Conservation (phyloP, 2,113 vertebrate genomes). For the Poecile atricapillus region DNA sequence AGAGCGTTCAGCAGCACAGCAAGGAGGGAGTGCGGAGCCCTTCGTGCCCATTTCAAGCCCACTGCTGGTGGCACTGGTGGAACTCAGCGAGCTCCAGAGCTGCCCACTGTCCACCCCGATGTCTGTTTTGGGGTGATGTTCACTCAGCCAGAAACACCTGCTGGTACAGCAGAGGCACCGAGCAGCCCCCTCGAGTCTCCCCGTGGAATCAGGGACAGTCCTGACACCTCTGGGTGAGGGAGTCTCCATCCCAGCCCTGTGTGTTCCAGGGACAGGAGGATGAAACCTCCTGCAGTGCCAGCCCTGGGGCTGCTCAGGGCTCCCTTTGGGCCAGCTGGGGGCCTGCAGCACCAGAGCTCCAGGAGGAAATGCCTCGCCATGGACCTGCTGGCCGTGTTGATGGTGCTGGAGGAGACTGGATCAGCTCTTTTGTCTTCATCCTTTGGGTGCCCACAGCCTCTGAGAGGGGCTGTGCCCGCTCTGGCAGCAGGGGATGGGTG, state of each 20-base stretch:
- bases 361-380: background rate
- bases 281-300: background rate
- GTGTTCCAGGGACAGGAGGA: background rate
- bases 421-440: background rate
- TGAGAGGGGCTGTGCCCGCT: background rate
- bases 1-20: background rate
- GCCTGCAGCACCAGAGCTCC: background rate
- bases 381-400: background rate
- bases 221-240: background rate
- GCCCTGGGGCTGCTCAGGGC: background rate
- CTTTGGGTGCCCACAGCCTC: background rate
- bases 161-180: rapidly evolving
- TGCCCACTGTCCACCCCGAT: background rate
- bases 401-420: background rate
- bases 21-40: background rate
- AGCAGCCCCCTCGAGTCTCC: background rate
- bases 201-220: background rate
- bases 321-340: background rate
- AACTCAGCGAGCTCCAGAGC: background rate
- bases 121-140: rapidly evolving
- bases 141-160: rapidly evolving
- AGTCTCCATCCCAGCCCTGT: background rate
- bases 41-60: background rate
- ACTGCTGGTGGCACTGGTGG: rapidly evolving
- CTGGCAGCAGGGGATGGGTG: background rate